Evolutionary conservation across 2,797 vertebrate genomes (phyloP), one percentile per base, ranked within the genome.

Genomic region (Halcyon smyrnensis): DNA sequence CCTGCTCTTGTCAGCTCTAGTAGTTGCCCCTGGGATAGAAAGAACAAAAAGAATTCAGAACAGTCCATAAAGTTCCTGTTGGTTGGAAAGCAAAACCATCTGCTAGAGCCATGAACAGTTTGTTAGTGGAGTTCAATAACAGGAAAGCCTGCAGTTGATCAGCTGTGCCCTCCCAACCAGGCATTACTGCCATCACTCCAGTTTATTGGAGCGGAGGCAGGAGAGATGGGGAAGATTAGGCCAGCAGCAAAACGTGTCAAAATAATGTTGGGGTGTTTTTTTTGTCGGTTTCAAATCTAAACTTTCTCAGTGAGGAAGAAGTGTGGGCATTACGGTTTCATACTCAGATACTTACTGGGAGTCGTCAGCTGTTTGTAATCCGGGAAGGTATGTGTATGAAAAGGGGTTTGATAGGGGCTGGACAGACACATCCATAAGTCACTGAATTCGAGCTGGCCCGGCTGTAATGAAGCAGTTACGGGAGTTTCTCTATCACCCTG

Each of bases 81-180:
- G 92, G 92, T 92, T 93, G 82, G 96, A 95, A 96, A 96, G 90
- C 92, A 93, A 79, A 97, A 96, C 82, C 93, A 89, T 96, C 96
- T 97, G 95, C 64, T 92, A 14, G 70, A 91, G 88, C 88, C 93
- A 70, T 57, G 84, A 92, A 79, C 36, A 36, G 75, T 94, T 95
- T 89, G 92, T 94, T 73, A 79, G 90, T 25, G 4, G 91, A 80
- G 88, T 87, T 96, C 84, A 81, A 1, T 62, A 79, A 60, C 51
- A 89, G 89, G 53, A 70, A 71, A 87, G 74, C 30, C 95, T 96
- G 93, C 94, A 92, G 69, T 79, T 94, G 93, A 95, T 96, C 94
- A 93, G 68, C 88, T 97, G 28, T 92, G 92, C 93, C 93, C 84
- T 92, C 86, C 25, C 25, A 81, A 94, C 34, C 78, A 93, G 93